These are phyloP conservation scores for Ips typographus DNA, from an alignment of 1,140 invertebrate genomes.

Conservation along the genomic window DNA sequence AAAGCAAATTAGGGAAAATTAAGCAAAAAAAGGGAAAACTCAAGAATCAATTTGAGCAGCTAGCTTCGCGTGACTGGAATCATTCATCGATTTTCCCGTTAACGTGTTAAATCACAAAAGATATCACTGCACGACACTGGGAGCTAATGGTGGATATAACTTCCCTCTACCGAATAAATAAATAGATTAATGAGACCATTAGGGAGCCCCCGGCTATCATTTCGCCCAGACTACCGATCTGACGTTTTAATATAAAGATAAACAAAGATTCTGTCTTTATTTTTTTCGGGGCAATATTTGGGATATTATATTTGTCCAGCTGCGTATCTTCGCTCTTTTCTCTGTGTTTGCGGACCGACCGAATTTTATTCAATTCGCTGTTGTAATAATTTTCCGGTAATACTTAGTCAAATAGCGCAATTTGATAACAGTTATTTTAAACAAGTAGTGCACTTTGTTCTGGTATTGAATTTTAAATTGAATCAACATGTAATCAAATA, in stretches of 20 bases:
- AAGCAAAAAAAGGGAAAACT: background rate
- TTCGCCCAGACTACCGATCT: constrained; percentile 7
- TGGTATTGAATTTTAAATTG: no score
- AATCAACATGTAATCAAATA: no score
- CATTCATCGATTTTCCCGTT: constrained; percentile 24
- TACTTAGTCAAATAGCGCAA: no score
- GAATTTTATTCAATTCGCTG: background rate
- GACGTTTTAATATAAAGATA: constrained; percentile 30
- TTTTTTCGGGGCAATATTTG: constrained; percentile 15
- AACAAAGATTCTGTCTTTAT: constrained; percentile 24
- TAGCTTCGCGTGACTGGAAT: constrained; percentile 25
- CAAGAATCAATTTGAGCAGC: constrained; percentile 14
- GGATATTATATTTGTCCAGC: constrained; percentile 20
- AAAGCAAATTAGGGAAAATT: background rate
- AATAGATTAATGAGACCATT: constrained; percentile 34
- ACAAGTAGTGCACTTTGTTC: no score
- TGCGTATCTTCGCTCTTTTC: background rate
- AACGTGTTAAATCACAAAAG: constrained; percentile 33
- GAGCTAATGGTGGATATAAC: constrained; percentile 30
- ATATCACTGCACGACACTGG: constrained; percentile 27
- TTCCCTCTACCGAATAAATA: constrained; percentile 24
- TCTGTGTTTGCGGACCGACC: background rate
- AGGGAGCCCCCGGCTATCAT: constrained; percentile 17
- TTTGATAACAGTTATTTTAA: no score
- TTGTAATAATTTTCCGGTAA: no score